Conservation (phyloP, 2,113 vertebrate genomes). For the Haemorhous mexicanus region DNA sequence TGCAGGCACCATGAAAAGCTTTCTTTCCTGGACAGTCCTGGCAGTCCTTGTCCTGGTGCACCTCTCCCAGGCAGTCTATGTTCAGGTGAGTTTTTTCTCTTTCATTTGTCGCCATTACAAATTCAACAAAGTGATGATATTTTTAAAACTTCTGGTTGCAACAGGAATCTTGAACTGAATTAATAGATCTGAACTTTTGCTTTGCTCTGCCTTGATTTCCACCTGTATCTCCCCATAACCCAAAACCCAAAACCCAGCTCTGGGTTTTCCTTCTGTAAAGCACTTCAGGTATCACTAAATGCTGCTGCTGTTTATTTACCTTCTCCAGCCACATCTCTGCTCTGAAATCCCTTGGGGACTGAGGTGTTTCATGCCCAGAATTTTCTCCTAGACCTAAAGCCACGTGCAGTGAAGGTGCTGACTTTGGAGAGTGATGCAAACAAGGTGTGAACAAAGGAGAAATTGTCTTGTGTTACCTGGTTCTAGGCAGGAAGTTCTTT, state of each 20-base stretch:
- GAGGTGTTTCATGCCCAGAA: neutral
- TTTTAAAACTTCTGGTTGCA: neutral
- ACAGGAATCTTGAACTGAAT: neutral
- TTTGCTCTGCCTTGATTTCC: neutral
- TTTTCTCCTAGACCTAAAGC: neutral
- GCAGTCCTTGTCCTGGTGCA: neutral
- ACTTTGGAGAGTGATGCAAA: neutral
- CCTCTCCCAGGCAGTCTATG: neutral
- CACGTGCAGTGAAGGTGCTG: neutral
- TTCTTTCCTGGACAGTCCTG: neutral
- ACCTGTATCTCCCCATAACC: neutral
- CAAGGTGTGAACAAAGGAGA: neutral
- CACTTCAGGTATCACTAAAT: neutral
- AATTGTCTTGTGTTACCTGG: neutral
- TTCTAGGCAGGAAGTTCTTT: neutral
- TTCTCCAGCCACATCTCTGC: neutral
- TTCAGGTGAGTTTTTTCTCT: slow-evolving; percentile 34
- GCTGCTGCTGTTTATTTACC: neutral
- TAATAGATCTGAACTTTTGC: neutral
- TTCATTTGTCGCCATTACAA: neutral
- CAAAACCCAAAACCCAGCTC: too few species aligned
- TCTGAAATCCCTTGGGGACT: neutral
- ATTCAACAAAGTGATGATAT: neutral
- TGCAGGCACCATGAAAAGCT: neutral
- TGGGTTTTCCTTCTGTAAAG: neutral